These are phyloP conservation scores for Saccopteryx bilineata DNA, from an alignment of 2,113 vertebrate genomes.

Conservation along the genomic window DNA sequence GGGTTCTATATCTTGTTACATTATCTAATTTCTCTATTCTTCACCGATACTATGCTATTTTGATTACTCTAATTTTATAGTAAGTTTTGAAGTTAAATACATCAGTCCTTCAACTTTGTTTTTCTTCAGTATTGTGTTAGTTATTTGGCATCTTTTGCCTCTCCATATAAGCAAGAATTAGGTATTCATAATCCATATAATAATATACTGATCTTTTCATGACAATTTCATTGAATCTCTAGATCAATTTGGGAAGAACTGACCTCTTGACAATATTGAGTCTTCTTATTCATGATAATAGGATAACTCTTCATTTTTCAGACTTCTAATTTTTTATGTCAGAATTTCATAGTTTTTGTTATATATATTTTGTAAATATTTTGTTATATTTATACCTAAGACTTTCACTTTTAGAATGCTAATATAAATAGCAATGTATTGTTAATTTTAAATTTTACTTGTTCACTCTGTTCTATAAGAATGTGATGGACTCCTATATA, in stretches of 20 bases:
- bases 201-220: neutral
- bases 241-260: no score
- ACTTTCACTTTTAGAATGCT: no score
- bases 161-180: neutral
- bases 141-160: neutral
- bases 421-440: neutral
- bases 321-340: neutral
- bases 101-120: neutral
- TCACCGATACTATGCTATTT: neutral
- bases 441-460: slow-evolving; percentile 10
- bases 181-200: neutral
- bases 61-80: neutral
- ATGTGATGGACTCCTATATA: neutral
- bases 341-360: neutral
- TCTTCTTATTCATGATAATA: neutral
- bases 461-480: neutral
- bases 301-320: neutral
- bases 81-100: neutral
- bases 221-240: neutral
- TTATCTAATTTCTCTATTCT: neutral
- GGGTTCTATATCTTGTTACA: neutral
- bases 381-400: neutral
- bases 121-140: no score
- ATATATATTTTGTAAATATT: neutral
- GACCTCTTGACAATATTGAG: no score